Evolutionary conservation across 1,140 invertebrate species (phyloP).

Genomic region (Lucilia sericata): DNA sequence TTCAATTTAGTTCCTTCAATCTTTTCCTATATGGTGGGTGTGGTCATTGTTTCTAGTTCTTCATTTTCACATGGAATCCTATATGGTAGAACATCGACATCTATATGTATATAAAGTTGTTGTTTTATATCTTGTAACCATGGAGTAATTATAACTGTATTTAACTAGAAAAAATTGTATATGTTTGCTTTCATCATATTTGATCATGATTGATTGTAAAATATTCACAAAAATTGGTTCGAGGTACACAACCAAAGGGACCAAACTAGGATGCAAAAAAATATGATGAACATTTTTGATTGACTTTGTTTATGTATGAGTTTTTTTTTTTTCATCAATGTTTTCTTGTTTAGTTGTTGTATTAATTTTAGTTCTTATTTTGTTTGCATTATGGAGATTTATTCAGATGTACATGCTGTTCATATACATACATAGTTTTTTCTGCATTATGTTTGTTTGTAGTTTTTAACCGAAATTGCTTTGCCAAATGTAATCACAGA

Average conservation of each 20-base stretch:
- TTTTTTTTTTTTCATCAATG: not conserved
- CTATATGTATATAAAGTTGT: not conserved
- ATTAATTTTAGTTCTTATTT: constrained; percentile 21
- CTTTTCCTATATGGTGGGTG: not conserved
- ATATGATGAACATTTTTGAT: constrained; percentile 36
- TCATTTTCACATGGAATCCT: not conserved
- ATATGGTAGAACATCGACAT: not conserved
- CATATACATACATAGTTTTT: not conserved
- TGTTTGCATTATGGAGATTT: constrained; percentile 40
- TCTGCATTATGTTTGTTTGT: not conserved
- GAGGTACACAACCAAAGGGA: not conserved
- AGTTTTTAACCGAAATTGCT: constrained; percentile 36
- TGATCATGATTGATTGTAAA: constrained; percentile 42
- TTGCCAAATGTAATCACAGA: constrained; percentile 43
- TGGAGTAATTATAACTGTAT: constrained; percentile 41
- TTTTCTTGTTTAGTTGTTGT: not conserved
- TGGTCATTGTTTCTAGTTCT: constrained; percentile 1
- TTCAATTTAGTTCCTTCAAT: not conserved
- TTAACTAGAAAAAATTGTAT: constrained; percentile 29
- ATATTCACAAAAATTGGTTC: not conserved
- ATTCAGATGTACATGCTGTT: constrained; percentile 22
- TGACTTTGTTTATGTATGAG: constrained; percentile 29
- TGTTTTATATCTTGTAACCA: constrained; percentile 16
- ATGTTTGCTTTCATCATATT: constrained; percentile 41
- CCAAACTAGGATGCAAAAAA: not conserved